A percentile compares a stretch with the other conserved stretches of the same genome.
These are phyloP conservation scores for Sardinella longiceps DNA, from an alignment of 2,797 vertebrate genomes.

Conservation along the genomic window DNA sequence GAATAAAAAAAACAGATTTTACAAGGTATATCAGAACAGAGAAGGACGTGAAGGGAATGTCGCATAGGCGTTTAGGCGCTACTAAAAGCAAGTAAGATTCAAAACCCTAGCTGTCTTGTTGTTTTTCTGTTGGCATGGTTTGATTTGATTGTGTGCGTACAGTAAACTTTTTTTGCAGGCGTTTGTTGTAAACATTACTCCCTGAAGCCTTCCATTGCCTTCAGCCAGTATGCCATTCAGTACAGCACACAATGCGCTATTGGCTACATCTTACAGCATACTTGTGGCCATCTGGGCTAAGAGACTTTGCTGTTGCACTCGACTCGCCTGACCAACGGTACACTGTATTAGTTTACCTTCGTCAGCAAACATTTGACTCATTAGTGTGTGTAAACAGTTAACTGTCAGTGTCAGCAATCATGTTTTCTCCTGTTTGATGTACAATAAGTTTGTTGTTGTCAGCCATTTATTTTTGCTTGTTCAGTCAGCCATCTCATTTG, in stretches of 20 bases:
- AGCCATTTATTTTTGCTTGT: neutral
- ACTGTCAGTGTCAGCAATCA: neutral
- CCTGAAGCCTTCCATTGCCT: neutral
- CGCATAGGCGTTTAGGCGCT: neutral
- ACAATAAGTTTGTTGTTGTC: neutral
- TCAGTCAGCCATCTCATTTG: neutral
- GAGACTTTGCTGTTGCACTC: neutral
- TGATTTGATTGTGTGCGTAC: neutral
- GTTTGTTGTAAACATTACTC: conserved; percentile 13
- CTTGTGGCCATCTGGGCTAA: neutral
- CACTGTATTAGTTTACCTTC: neutral
- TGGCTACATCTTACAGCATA: neutral
- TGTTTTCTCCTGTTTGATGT: neutral
- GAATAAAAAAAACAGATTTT: neutral
- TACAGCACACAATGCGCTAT: neutral
- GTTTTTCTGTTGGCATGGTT: neutral
- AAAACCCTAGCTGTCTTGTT: conserved; percentile 7
- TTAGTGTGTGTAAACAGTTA: neutral
- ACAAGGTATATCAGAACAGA: neutral
- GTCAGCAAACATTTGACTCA: neutral
- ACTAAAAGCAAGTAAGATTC: neutral
- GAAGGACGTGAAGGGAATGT: neutral
- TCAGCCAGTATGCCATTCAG: neutral
- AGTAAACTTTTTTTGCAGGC: neutral
- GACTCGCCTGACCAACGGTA: neutral